Base-by-base conservation (phyloP, 2,113 vertebrate species). In the Melanostigma gelatinosum region DNA sequence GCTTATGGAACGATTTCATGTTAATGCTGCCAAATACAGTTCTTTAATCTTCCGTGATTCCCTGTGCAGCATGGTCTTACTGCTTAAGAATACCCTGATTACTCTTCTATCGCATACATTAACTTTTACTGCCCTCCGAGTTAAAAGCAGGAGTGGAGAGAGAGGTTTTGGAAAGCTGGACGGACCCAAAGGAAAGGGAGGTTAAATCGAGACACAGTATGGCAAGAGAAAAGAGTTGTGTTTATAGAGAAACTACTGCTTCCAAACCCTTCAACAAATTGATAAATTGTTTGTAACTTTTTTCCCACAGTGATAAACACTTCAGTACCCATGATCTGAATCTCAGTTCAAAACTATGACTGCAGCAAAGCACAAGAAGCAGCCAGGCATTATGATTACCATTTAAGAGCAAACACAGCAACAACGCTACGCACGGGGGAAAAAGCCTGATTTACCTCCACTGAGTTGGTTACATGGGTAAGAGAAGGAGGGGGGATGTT, bases 31-130 rank as follows among this genome's bases (percentile, higher is more conserved):
- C 87, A 89, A 92, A 88, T 86, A 69, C 87, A 84, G 92, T 88
- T 86, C 84, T 88, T 79, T 94, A 94, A 95, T 93, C 94, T 90
- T 77, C 76, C 29, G 27, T 83, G 86, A 91, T 84, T 94, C 91
- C 90, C 88, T 66, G 67, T 82, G 79, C 72, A 82, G 75, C 88
- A 83, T 42, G 79, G 82, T 72, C 32, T 93, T 87, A 90, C 77
- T 75, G 81, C 80, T 87, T 79, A 88, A 88, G 89, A 92, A 83
- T 77, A 83, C 79, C 80, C 91, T 88, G 90, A 93, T 92, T 88
- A 88, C 86, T 88, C 68, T 67, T 82, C 52, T 68, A 58, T 62
- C 8, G 24, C 61, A 79, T 86, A 85, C 32, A 87, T 90, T 92
- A 84, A 89, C 70, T 89, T 87, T 79, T 86, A 50, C 85, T 85